Conservation (phyloP, 2,888 invertebrate species). For the Drepanosiphum platanoidis region DNA sequence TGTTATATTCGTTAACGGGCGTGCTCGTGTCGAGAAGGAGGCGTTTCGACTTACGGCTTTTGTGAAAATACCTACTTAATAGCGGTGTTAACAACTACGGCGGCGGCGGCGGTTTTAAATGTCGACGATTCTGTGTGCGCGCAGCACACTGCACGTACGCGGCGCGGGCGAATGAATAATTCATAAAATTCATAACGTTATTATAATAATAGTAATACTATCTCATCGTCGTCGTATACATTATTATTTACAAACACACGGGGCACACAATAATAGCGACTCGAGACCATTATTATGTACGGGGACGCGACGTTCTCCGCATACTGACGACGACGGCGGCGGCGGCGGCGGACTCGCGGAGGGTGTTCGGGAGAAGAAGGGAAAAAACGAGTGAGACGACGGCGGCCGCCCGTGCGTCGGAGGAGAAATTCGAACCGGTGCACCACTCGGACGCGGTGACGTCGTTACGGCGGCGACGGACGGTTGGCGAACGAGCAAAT, state of each 20-base stretch:
- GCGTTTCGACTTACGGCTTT: neutral
- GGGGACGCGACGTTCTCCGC: conserved; percentile 26
- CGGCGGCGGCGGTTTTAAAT: neutral
- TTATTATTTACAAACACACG: neutral
- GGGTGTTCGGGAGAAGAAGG: neutral
- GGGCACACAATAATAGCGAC: neutral
- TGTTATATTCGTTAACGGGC: neutral
- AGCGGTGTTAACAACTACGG: neutral
- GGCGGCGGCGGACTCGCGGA: neutral
- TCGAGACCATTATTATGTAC: neutral
- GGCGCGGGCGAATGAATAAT: conserved; percentile 38
- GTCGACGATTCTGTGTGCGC: neutral
- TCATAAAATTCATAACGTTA: conserved; percentile 26
- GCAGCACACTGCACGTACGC: neutral
- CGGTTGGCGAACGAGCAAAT: no score
- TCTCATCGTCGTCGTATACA: neutral
- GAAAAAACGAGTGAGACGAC: neutral
- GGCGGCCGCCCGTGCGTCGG: neutral
- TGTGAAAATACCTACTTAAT: neutral
- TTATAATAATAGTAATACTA: conserved; percentile 3
- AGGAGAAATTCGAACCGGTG: neutral
- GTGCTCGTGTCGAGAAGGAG: neutral
- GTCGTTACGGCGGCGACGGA: no score
- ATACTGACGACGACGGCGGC: neutral
- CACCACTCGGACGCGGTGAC: no score